phyloP scores from a whole-genome alignment of 1,140 invertebrate species.

The Coelopa frigida region DNA sequence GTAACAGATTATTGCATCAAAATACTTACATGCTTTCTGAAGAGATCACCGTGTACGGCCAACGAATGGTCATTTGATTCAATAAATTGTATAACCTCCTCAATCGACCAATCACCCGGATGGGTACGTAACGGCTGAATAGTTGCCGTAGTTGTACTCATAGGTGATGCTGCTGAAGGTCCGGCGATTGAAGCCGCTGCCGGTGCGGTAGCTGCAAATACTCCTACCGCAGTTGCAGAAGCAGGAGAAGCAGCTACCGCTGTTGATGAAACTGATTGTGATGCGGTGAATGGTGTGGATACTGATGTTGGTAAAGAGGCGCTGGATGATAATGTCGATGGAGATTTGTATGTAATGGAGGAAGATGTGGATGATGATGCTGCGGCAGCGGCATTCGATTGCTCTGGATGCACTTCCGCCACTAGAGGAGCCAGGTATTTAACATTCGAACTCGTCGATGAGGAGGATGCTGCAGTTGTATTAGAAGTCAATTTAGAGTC shows the following conservation, averaged over 20 bases:
- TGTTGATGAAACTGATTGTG: constrained; percentile 36
- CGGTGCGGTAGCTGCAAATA: constrained; percentile 39
- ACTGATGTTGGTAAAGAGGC: constrained; percentile 41
- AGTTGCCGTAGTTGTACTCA: constrained; percentile 24
- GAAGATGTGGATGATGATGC: constrained; percentile 8
- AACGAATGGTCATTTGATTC: constrained; percentile 72
- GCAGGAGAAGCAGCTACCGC: constrained; percentile 28
- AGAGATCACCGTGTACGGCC: constrained; percentile 80
- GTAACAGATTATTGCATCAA: not conserved
- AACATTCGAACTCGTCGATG: constrained; percentile 21
- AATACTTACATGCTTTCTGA: constrained; percentile 82
- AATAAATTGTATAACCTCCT: constrained; percentile 90
- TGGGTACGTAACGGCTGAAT: constrained; percentile 46
- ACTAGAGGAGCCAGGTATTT: constrained; percentile 45
- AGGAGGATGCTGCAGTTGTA: constrained; percentile 6
- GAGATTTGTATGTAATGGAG: constrained; percentile 34
- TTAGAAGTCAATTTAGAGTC: constrained; percentile 2
- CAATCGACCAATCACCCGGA: constrained; percentile 84
- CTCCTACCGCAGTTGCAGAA: constrained; percentile 41
- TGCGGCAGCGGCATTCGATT: constrained; percentile 39
- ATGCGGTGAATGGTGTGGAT: constrained; percentile 32
- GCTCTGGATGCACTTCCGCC: constrained; percentile 43
- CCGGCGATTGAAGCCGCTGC: constrained; percentile 11
- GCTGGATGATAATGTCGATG: constrained; percentile 37
- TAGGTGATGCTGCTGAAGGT: constrained; percentile 14